phyloP scores from a whole-genome alignment of 1,140 invertebrate species.

The Drosophila albomicans region DNA sequence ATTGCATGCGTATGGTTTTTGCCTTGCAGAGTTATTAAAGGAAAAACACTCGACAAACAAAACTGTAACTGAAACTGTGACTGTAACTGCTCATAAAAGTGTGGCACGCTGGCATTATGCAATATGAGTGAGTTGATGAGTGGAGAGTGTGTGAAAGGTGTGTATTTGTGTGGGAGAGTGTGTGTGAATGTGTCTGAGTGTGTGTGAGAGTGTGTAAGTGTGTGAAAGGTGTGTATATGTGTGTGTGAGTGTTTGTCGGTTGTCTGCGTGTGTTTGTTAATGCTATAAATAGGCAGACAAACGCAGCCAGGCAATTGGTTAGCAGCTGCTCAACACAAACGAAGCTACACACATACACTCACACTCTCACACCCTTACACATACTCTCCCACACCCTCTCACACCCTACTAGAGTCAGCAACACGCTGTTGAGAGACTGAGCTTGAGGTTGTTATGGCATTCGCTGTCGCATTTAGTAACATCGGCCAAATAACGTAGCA shows the following conservation, averaged over 20 bases:
- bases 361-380: neutral
- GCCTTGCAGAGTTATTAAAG: conserved; percentile 4
- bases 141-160: no score
- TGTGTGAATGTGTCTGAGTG: no score
- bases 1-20: conserved; percentile 24
- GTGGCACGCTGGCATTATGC: conserved; percentile 48
- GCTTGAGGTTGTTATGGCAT: conserved; percentile 75
- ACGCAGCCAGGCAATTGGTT: conserved; percentile 66
- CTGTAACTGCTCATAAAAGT: conserved; percentile 12
- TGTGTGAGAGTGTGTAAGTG: no score
- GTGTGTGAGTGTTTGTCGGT: conserved; percentile 2
- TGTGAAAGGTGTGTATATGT: neutral
- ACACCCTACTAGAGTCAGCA: neutral
- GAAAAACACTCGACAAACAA: conserved; percentile 6
- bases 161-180: no score
- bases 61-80: no score
- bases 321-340: conserved; percentile 50
- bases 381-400: neutral
- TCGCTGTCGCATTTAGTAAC: conserved; percentile 59
- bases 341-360: neutral
- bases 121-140: conserved; percentile 20
- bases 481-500: conserved; percentile 69
- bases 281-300: conserved; percentile 44
- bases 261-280: conserved; percentile 1
- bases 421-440: neutral